Conservation (phyloP, 2,113 vertebrate genomes). For the Sorex fumeus region DNA sequence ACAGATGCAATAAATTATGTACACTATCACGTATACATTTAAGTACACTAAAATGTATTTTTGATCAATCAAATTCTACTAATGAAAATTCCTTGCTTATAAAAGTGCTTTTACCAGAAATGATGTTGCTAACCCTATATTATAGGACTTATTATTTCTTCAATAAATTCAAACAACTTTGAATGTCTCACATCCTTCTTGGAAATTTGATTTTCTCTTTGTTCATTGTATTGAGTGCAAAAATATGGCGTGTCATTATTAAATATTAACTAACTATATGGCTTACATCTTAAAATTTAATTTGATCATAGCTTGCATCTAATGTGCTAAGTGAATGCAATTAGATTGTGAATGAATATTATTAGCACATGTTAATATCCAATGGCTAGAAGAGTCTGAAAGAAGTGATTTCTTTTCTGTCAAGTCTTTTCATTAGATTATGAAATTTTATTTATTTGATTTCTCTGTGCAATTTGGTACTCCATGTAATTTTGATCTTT, state of each 20-base stretch:
- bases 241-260: neutral
- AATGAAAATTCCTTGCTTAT: slow-evolving; percentile 18
- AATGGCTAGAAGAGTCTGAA: neutral
- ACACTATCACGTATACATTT: neutral
- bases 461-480: slow-evolving; percentile 26
- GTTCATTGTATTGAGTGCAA: neutral
- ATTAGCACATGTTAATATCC: neutral
- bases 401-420: neutral
- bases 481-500: slow-evolving; percentile 45
- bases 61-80: neutral
- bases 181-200: slow-evolving; percentile 28
- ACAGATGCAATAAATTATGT: neutral
- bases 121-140: neutral
- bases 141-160: slow-evolving; percentile 29
- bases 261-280: slow-evolving; percentile 8
- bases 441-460: slow-evolving; percentile 60
- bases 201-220: slow-evolving; percentile 21
- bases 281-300: neutral
- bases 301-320: slow-evolving; percentile 5
- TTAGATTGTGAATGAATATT: neutral
- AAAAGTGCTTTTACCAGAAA: neutral
- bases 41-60: neutral
- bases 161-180: slow-evolving; percentile 54
- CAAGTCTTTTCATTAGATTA: neutral
- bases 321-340: neutral